Conservation (phyloP, 2,797 vertebrate species). For the Micropoecilia bifurca region DNA sequence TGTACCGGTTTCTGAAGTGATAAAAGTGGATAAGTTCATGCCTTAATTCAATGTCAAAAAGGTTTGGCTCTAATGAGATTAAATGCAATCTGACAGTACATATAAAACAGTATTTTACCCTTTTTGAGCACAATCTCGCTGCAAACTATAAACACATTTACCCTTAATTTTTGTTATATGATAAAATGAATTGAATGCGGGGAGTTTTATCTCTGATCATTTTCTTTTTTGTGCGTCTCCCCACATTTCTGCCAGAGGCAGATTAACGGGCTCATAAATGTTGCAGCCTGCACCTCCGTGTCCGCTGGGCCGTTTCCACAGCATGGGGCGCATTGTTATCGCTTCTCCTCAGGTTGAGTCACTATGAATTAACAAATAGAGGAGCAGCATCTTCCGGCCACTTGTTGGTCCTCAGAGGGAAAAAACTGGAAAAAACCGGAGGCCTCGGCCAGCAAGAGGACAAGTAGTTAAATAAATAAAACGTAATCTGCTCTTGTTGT, state of each 20-base stretch:
- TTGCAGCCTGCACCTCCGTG: slow-evolving; percentile 1
- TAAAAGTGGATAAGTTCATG: too few relatives aligned
- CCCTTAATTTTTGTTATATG: neutral
- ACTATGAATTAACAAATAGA: slow-evolving; percentile 27
- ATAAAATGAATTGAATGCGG: neutral
- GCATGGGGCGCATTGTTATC: neutral
- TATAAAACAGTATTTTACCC: neutral
- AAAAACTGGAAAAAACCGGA: neutral
- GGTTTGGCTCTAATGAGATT: too few relatives aligned
- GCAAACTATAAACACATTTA: neutral
- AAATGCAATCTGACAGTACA: neutral
- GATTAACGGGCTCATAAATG: slow-evolving; percentile 20
- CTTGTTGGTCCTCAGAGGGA: neutral
- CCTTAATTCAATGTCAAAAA: too few relatives aligned
- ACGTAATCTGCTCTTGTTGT: slow-evolving; percentile 20
- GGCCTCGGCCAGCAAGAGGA: neutral
- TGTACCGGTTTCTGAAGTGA: too few relatives aligned
- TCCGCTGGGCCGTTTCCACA: slow-evolving; percentile 12
- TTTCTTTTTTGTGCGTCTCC: neutral
- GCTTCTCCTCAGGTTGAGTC: slow-evolving; percentile 19
- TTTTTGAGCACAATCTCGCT: neutral
- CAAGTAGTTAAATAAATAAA: slow-evolving; percentile 5
- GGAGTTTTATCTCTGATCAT: slow-evolving; percentile 4
- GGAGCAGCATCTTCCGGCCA: slow-evolving; percentile 2
- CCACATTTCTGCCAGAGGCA: slow-evolving; percentile 8